Percentiles rank a stretch among this genome's conserved stretches.
Conservation (phyloP, 1,140 invertebrate species). For the Drosophila willistoni region DNA sequence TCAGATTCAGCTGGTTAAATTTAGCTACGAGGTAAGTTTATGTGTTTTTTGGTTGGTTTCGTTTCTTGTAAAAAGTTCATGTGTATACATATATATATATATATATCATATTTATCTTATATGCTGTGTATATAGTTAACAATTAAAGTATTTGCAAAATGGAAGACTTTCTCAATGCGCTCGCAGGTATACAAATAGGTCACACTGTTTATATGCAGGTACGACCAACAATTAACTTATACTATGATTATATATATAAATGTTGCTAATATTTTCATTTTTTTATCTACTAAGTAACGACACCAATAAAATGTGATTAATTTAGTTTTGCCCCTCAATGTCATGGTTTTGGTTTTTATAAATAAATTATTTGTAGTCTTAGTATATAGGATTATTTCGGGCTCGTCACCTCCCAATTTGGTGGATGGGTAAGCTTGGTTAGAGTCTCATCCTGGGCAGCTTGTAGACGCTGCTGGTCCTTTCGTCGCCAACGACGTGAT, state of each 20-base stretch:
- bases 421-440: constrained; percentile 45
- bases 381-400: constrained; percentile 35
- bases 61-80: constrained; percentile 32
- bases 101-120: background rate
- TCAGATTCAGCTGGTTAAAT: constrained; percentile 43
- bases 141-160: constrained; percentile 48
- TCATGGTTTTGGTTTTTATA: background rate
- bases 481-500: constrained; percentile 76
- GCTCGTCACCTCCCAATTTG: constrained; percentile 33
- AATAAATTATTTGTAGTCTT: constrained; percentile 1
- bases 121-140: constrained; percentile 15
- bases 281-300: constrained; percentile 26
- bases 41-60: background rate
- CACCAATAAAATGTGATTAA: constrained; percentile 30
- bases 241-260: constrained; percentile 16
- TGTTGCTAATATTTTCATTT: background rate
- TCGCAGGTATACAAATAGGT: constrained; percentile 75
- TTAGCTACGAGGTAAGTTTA: constrained; percentile 39
- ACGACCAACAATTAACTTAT: constrained; percentile 48
- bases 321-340: constrained; percentile 16
- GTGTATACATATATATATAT: background rate
- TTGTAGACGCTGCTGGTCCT: constrained; percentile 24
- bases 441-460: constrained; percentile 47
- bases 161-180: constrained; percentile 57
- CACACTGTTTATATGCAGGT: constrained; percentile 72